A percentile compares a stretch with the other conserved stretches of the same genome.
Evolutionary conservation across 1,140 invertebrate genomes (phyloP).

Genomic region (Lepidurus arcticus): DNA sequence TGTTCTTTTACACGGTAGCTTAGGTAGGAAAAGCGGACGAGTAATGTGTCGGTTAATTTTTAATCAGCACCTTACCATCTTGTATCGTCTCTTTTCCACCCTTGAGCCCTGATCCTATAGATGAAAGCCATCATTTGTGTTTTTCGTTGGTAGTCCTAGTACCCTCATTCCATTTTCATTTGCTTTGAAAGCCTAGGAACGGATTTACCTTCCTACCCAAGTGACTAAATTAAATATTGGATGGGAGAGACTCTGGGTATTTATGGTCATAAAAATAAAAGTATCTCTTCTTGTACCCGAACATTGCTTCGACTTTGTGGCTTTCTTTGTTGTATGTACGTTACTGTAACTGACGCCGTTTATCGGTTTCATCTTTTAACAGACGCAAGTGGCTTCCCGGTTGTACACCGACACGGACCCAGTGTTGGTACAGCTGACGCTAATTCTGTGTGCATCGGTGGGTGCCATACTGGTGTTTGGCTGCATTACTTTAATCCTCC

Average conservation of each 20-base stretch:
- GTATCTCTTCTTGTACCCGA: background rate
- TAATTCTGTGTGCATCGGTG: constrained; percentile 59
- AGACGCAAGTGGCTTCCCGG: constrained; percentile 55
- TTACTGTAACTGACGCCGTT: background rate
- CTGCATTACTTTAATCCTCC: constrained; percentile 62
- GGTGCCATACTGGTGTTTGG: constrained; percentile 64
- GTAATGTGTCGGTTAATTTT: constrained; percentile 17
- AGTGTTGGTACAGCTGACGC: constrained; percentile 52
- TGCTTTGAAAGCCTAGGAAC: background rate
- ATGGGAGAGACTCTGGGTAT: background rate
- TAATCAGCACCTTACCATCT: background rate
- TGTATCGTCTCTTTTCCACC: background rate
- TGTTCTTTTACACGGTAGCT: constrained; percentile 5
- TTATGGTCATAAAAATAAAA: background rate
- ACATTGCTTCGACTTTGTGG: background rate
- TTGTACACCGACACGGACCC: constrained; percentile 41
- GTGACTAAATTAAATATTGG: background rate
- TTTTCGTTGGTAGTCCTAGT: background rate
- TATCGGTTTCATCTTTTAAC: constrained; percentile 38
- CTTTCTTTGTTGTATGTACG: background rate
- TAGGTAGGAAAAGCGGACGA: background rate
- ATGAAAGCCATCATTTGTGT: background rate
- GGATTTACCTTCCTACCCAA: constrained; percentile 25
- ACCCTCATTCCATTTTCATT: background rate
- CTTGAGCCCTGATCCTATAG: background rate